Evolutionary conservation across 2,113 vertebrate genomes (phyloP).

Genomic region (Phyllostomus discolor): DNA sequence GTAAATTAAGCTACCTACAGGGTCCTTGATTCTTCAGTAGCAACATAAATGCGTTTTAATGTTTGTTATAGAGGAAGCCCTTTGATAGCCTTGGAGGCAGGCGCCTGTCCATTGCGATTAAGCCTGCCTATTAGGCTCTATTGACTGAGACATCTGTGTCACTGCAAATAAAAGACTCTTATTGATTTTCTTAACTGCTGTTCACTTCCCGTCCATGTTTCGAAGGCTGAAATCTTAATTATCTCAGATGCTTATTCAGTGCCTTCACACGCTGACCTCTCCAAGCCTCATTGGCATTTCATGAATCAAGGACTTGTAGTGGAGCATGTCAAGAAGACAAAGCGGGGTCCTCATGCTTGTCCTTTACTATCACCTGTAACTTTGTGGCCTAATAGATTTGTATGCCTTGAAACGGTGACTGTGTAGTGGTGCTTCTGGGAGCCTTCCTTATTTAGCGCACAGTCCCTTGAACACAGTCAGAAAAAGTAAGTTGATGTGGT

Average conservation of each 20-base stretch:
- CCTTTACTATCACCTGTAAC: constrained; percentile 85
- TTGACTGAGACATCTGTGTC: constrained; percentile 99
- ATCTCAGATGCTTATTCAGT: constrained; percentile 93
- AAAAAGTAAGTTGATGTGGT: constrained; percentile 14
- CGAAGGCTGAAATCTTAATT: constrained; percentile 98
- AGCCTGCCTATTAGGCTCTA: constrained; percentile 97
- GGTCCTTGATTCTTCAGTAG: constrained; percentile 64
- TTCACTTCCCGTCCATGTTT: constrained; percentile 93
- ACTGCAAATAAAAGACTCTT: constrained; percentile 97
- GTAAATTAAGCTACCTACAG: constrained; percentile 66
- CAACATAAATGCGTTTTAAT: constrained; percentile 77
- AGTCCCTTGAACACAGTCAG: constrained; percentile 57
- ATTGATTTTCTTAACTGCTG: constrained; percentile 98
- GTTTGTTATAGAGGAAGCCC: constrained; percentile 78
- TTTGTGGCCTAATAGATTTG: constrained; percentile 74
- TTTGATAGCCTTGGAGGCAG: constrained; percentile 82
- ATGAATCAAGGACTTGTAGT: constrained; percentile 85
- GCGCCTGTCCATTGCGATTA: constrained; percentile 89
- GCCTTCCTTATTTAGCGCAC: constrained; percentile 44
- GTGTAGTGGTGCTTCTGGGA: constrained; percentile 40
- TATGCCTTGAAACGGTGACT: constrained; percentile 42
- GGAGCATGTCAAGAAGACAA: constrained; percentile 87
- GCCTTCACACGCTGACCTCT: constrained; percentile 85
- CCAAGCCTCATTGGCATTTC: constrained; percentile 86
- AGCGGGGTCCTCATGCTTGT: constrained; percentile 76